Evolutionary conservation across 2,797 vertebrate species (phyloP), one percentile per base, ranked within the genome.

Genomic region (Meda fulgida): DNA sequence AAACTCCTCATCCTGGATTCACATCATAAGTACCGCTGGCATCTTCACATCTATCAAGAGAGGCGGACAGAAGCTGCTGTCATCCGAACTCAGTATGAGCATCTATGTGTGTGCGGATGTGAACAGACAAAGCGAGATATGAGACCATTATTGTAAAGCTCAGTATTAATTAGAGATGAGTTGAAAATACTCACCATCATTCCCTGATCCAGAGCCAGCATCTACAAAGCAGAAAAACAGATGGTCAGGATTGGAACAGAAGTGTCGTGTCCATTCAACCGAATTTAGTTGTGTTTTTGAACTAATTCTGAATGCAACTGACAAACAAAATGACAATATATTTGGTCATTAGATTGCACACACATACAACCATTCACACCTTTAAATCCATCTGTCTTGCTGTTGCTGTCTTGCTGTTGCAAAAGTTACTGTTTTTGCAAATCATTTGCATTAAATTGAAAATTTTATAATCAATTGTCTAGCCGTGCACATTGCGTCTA

Each of bases 131-230:
- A 48, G 69, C 55, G 23, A 76, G 53, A 43, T 8, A 73, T 63
- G 70, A 73, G 71, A 83, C 76, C 81, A 76, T 78, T 60, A 60
- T 51, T 76, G 43, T 53, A 76, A 75, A 26, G 58, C 31, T 66
- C 43, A 19, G 23, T 76, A 83, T 83, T 83, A 83, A 75, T 83
- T 83, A 83, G 71, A 51, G 58, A 77, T 38, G 46, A 84, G 63
- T n/a, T 69, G 73, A 67, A 70, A 70, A 84, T 80, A 84, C 86
- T 87, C 72, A 87, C 86, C 77, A 48, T 83, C 78, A 83, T 89
- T 86, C 67, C 88, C 88, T n/a, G 88, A 89, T 78, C 88, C 88
- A 60, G 88, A 89, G 71, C 86, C 88, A 87, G 80, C 58, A 71
- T 89, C 88, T 89, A 81, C 26, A 67, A 83, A 85, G 14, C 31